These are phyloP conservation scores for Pseudoatta argentina DNA, from an alignment of 1,140 invertebrate species.

Conservation along the genomic window DNA sequence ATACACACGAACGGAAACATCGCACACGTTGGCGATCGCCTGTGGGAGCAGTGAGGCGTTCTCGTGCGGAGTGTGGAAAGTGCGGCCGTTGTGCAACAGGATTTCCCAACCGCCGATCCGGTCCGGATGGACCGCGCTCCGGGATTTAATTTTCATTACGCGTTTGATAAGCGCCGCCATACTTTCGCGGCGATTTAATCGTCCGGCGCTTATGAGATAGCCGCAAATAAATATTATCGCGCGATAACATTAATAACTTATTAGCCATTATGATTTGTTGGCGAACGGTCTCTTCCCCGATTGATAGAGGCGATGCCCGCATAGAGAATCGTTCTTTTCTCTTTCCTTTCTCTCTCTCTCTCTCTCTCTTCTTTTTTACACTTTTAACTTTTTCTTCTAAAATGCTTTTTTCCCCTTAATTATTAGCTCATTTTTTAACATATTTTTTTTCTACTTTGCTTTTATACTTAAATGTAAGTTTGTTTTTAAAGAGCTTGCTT, in stretches of 20 bases:
- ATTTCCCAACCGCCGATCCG: constrained; percentile 50
- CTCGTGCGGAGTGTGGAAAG: constrained; percentile 41
- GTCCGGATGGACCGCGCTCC: constrained; percentile 1
- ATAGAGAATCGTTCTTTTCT: background rate
- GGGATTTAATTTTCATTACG: constrained; percentile 32
- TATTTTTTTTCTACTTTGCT: too few relatives aligned
- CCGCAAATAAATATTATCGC: background rate
- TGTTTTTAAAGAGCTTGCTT: too few relatives aligned
- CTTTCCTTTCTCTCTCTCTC: background rate
- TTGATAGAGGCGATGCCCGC: background rate
- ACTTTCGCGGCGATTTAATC: constrained; percentile 11
- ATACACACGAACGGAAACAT: background rate
- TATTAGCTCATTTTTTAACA: too few relatives aligned
- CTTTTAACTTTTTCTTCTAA: too few relatives aligned
- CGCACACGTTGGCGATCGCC: background rate
- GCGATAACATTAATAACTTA: background rate
- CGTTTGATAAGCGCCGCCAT: background rate
- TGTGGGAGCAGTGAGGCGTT: constrained; percentile 33
- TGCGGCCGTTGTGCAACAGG: constrained; percentile 48
- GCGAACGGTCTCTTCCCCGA: background rate
- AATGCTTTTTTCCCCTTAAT: too few relatives aligned
- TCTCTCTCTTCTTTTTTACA: background rate
- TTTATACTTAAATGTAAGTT: too few relatives aligned
- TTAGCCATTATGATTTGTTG: background rate
- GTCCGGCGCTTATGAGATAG: background rate